These are phyloP conservation scores for Allolobophora icterica DNA, from an alignment of 2,888 invertebrate genomes.

Conservation along the genomic window DNA sequence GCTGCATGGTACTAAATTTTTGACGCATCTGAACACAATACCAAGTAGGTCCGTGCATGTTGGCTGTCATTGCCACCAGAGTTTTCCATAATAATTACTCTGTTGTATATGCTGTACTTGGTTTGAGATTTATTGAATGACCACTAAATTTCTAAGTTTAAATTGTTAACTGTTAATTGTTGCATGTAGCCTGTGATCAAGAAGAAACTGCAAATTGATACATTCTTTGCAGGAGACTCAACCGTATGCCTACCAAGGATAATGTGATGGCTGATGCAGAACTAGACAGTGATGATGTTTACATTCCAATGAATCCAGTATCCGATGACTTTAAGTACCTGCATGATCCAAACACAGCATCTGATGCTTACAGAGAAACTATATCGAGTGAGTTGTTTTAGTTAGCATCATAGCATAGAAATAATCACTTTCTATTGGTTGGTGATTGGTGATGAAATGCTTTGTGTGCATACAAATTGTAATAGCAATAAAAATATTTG, in stretches of 20 bases:
- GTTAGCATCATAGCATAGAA: not conserved
- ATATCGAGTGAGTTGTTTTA: not conserved
- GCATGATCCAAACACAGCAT: not conserved
- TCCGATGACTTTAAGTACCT: constrained; percentile 2
- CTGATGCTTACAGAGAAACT: not conserved
- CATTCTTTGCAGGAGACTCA: not conserved
- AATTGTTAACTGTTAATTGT: not conserved
- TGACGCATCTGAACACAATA: too few species aligned
- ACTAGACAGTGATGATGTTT: not conserved
- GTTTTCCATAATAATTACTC: too few species aligned
- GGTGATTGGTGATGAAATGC: too few species aligned
- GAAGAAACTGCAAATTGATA: not conserved
- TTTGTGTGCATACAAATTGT: too few species aligned
- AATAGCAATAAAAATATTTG: too few species aligned
- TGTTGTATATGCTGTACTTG: not conserved
- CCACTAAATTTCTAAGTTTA: not conserved
- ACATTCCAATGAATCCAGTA: not conserved
- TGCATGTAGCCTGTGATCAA: not conserved
- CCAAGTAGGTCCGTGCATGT: too few species aligned
- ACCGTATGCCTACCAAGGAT: not conserved
- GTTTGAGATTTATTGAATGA: not conserved
- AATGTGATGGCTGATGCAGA: not conserved
- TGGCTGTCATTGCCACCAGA: too few species aligned
- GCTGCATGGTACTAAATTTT: too few species aligned
- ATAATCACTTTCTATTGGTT: too few species aligned